These are phyloP conservation scores for Echinops telfairi DNA, from an alignment of 2,113 vertebrate genomes.

Conservation along the genomic window DNA sequence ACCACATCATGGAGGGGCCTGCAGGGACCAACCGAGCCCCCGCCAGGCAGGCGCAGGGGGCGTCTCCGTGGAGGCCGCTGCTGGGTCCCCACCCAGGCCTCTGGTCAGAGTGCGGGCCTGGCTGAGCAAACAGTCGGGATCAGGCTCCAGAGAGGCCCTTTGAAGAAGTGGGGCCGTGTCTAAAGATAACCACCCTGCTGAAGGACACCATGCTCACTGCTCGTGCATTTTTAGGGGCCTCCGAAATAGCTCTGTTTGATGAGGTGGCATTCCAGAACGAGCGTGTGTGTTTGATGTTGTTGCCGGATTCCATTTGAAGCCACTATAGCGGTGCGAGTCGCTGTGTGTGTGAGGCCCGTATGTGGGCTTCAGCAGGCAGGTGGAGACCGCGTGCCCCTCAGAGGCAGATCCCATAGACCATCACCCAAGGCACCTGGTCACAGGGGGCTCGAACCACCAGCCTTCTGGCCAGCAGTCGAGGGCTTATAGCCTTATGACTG, in stretches of 20 bases:
- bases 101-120: background rate
- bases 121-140: background rate
- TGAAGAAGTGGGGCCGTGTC: constrained; percentile 10
- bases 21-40: rapidly evolving
- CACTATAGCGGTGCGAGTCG: background rate
- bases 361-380: no score
- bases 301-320: background rate
- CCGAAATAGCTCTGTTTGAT: constrained; percentile 38
- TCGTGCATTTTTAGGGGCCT: constrained; percentile 41
- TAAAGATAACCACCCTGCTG: constrained; percentile 54
- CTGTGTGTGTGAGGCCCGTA: background rate
- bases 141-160: background rate
- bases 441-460: background rate
- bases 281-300: constrained; percentile 10
- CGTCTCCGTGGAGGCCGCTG: background rate
- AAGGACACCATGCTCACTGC: background rate
- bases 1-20: constrained; percentile 51
- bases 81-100: constrained; percentile 49
- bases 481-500: rapidly evolving
- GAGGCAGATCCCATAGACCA: background rate
- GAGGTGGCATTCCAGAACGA: constrained; percentile 29
- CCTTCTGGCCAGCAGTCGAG: background rate
- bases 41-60: constrained; percentile 70
- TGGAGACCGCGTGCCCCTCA: background rate
- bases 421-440: background rate